phyloP scores from a whole-genome alignment of 2,888 invertebrate species.

The Platycnemis pennipes region DNA sequence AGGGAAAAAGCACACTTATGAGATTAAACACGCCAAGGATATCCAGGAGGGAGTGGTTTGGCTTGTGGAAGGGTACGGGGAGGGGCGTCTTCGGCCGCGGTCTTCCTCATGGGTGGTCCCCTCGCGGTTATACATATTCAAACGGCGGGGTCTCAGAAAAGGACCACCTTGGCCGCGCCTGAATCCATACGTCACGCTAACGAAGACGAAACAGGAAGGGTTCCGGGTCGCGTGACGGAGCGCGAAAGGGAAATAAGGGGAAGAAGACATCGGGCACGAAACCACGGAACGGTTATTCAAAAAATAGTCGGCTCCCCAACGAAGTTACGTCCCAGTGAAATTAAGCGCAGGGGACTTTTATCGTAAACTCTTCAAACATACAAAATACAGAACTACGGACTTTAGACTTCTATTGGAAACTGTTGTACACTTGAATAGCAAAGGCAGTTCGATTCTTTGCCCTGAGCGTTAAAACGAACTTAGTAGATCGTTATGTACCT shows the following conservation, averaged over 20 bases:
- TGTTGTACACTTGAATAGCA: too few relatives aligned
- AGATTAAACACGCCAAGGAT: not conserved
- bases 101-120: not conserved
- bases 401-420: too few relatives aligned
- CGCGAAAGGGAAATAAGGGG: not conserved
- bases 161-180: not conserved
- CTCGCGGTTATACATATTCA: not conserved
- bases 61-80: not conserved
- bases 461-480: too few relatives aligned
- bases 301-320: too few relatives aligned
- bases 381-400: too few relatives aligned
- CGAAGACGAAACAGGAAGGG: not conserved
- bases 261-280: not conserved
- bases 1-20: not conserved
- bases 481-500: too few relatives aligned
- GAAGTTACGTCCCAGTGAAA: too few relatives aligned
- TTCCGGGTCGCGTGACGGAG: not conserved
- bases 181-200: constrained; percentile 4
- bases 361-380: too few relatives aligned
- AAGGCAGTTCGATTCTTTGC: too few relatives aligned
- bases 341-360: too few relatives aligned
- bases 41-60: not conserved
- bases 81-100: not conserved
- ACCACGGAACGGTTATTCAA: too few relatives aligned
- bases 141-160: not conserved